Evolutionary conservation across 1,140 invertebrate species (phyloP).

Genomic region (Drosophila asahinai): DNA sequence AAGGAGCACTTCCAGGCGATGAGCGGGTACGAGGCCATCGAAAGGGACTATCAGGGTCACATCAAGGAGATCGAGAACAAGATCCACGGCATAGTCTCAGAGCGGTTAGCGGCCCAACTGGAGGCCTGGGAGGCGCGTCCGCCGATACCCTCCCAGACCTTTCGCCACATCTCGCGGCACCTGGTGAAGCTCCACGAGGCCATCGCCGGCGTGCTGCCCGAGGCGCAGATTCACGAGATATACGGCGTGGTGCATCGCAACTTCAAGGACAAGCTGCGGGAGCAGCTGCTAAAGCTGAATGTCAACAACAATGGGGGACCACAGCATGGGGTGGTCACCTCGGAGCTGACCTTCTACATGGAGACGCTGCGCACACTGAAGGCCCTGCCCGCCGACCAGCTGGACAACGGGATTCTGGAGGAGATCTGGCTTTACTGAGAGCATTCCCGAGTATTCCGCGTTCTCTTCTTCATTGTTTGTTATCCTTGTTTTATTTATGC

Average conservation of each 20-base stretch:
- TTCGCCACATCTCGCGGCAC: constrained; percentile 96
- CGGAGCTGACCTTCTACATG: constrained; percentile 97
- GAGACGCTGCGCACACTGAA: constrained; percentile 95
- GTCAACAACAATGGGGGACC: constrained; percentile 98
- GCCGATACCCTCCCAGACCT: constrained; percentile 96
- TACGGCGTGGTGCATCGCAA: constrained; percentile 94
- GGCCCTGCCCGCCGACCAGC: constrained; percentile 90
- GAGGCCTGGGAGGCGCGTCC: constrained; percentile 96
- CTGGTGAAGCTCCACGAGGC: constrained; percentile 97
- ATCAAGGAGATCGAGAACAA: constrained; percentile 96
- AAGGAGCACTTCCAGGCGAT: constrained; percentile 88
- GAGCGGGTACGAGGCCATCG: constrained; percentile 88
- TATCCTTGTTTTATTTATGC: constrained; percentile 47
- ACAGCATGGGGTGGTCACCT: constrained; percentile 97
- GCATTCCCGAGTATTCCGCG: constrained; percentile 44
- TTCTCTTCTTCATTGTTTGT: constrained; percentile 32
- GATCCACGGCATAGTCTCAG: constrained; percentile 94
- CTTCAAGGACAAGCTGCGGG: constrained; percentile 94
- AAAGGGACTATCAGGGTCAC: constrained; percentile 94
- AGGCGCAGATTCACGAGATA: constrained; percentile 89
- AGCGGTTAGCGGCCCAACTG: constrained; percentile 91
- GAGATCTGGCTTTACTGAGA: constrained; percentile 89
- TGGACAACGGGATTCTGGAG: constrained; percentile 91
- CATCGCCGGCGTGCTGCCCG: constrained; percentile 91
- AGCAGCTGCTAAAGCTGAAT: constrained; percentile 94